phyloP scores from a whole-genome alignment of 2,888 invertebrate genomes.

The Malthinus flaveolus region DNA sequence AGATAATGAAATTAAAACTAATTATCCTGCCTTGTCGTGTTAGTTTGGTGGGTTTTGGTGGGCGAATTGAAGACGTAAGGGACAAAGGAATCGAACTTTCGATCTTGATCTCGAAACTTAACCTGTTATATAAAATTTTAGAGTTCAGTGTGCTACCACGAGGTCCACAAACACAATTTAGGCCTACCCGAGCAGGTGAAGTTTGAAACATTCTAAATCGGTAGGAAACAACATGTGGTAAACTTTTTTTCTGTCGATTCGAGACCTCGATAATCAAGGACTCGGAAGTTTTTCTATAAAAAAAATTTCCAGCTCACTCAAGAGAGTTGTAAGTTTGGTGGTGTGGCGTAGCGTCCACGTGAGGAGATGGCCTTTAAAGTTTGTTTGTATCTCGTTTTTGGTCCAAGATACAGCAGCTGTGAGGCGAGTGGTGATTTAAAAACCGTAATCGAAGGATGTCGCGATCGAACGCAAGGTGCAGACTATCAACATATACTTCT shows the following conservation, averaged over 20 bases:
- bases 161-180: too few species aligned
- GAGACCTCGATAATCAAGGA: not conserved
- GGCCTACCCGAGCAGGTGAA: slow-evolving; percentile 25
- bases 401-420: slow-evolving; percentile 33
- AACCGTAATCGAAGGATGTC: slow-evolving; percentile 41
- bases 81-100: not conserved
- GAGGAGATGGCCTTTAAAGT: not conserved
- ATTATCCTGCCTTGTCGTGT: slow-evolving; percentile 17
- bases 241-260: slow-evolving; percentile 13
- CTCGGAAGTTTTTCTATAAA: too few species aligned
- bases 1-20: slow-evolving; percentile 19
- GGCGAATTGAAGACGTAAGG: not conserved
- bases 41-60: not conserved
- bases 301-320: too few species aligned
- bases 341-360: slow-evolving; percentile 12
- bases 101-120: not conserved
- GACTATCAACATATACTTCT: slow-evolving; percentile 23
- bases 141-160: not conserved
- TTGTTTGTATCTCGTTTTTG: slow-evolving; percentile 10
- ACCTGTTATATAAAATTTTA: not conserved
- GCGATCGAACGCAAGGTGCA: slow-evolving; percentile 45
- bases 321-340: not conserved
- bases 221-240: slow-evolving; percentile 25
- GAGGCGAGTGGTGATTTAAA: slow-evolving; percentile 36
- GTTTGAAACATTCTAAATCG: slow-evolving; percentile 21